Evolutionary conservation across 2,797 vertebrate species (phyloP).

Genomic region (Pseudotriccus pelzelni): DNA sequence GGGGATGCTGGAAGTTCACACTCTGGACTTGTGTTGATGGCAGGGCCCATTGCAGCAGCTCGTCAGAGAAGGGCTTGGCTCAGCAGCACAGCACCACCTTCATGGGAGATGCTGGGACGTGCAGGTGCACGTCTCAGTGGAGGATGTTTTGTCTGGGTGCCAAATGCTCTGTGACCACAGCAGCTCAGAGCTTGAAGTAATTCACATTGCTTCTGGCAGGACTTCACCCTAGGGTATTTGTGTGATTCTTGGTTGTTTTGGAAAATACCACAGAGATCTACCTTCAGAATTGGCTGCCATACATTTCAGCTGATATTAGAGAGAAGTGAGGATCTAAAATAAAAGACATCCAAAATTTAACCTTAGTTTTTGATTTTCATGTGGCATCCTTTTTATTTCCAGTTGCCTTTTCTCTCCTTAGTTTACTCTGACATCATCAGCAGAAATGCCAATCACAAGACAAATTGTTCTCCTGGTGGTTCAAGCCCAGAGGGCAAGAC

Average conservation of each 20-base stretch:
- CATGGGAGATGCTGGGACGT: fast-evolving
- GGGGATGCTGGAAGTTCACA: neutral
- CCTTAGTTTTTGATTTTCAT: neutral
- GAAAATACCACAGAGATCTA: neutral
- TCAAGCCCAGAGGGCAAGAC: constrained; percentile 16
- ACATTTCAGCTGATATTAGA: neutral
- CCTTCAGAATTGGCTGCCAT: neutral
- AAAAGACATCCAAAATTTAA: neutral
- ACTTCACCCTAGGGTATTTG: neutral
- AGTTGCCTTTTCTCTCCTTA: neutral
- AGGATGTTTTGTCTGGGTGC: fast-evolving
- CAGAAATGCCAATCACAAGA: constrained; percentile 13
- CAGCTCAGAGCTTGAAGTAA: neutral
- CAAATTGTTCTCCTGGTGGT: constrained; percentile 16
- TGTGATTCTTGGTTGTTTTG: neutral
- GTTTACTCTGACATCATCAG: neutral
- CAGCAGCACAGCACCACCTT: neutral
- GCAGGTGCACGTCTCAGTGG: fast-evolving
- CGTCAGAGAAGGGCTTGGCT: neutral
- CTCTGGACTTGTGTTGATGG: fast-evolving
- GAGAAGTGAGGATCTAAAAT: neutral
- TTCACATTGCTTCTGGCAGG: fast-evolving
- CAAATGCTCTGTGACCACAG: fast-evolving
- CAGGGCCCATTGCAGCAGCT: fast-evolving
- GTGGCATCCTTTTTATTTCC: neutral